These are phyloP conservation scores for Brevimyrus niger DNA, from an alignment of 2,113 vertebrate species.

Conservation along the genomic window DNA sequence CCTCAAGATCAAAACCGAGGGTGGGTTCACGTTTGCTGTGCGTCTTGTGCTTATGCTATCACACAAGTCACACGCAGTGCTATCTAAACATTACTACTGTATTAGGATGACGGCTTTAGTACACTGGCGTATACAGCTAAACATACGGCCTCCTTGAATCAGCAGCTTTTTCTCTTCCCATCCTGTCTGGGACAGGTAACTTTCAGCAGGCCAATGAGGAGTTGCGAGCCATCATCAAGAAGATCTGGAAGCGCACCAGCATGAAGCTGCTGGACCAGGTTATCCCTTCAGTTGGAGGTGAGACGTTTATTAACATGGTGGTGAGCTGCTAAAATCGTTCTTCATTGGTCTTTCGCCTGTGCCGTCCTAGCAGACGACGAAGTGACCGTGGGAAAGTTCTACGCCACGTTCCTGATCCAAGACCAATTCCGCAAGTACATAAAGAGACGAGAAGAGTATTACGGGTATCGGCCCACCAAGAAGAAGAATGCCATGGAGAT, in stretches of 20 bases:
- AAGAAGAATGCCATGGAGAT: slow-evolving; percentile 78
- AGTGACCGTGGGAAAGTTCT: slow-evolving; percentile 70
- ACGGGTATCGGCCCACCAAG: slow-evolving; percentile 74
- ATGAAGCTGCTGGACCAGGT: slow-evolving; percentile 95
- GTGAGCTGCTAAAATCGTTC: slow-evolving; percentile 43
- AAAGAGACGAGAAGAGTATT: slow-evolving; percentile 89
- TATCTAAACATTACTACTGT: not conserved
- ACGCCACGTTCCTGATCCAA: slow-evolving; percentile 90
- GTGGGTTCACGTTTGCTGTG: slow-evolving; percentile 44
- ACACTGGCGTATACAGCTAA: not conserved
- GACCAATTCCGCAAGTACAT: slow-evolving; percentile 90
- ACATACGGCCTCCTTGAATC: not conserved
- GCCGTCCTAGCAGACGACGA: slow-evolving; percentile 50
- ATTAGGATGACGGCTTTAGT: not conserved
- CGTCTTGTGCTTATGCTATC: not conserved
- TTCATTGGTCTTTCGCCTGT: not conserved
- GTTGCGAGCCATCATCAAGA: slow-evolving; percentile 85
- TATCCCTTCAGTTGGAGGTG: slow-evolving; percentile 88
- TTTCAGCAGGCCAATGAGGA: slow-evolving; percentile 90
- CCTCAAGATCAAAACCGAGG: slow-evolving; percentile 92
- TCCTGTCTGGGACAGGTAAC: slow-evolving; percentile 62
- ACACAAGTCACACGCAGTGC: not conserved
- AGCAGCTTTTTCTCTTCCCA: not conserved
- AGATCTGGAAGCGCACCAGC: slow-evolving; percentile 92
- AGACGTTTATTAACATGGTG: slow-evolving; percentile 56